Conservation (phyloP, 2,113 vertebrate species). For the Neopipo cinnamomea region DNA sequence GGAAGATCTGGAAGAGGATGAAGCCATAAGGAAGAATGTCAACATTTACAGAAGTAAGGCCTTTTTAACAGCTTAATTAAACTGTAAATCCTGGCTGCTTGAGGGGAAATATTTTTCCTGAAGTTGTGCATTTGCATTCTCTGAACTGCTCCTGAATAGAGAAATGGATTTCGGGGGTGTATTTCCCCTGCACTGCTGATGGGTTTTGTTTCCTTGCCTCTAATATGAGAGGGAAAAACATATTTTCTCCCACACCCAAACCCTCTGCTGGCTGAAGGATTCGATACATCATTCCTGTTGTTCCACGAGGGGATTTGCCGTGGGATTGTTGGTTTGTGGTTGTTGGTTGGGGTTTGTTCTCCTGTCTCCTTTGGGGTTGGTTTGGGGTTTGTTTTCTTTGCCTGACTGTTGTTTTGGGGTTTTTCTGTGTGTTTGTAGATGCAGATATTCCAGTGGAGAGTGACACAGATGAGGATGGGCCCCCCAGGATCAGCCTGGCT, state of each 20-base stretch:
- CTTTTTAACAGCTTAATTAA: background rate
- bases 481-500: slow-evolving; percentile 86
- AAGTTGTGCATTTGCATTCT: background rate
- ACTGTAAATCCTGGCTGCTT: background rate
- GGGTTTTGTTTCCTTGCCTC: background rate
- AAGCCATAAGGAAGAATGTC: slow-evolving; percentile 91
- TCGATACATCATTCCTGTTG: background rate
- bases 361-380: background rate
- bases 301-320: background rate
- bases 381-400: background rate
- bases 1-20: slow-evolving; percentile 97
- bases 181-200: background rate
- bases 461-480: slow-evolving; percentile 92
- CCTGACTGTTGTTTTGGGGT: background rate
- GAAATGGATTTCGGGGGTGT: background rate
- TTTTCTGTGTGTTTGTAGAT: slow-evolving; percentile 64
- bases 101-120: background rate
- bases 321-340: background rate
- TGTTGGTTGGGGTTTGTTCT: background rate
- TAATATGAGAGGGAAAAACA: background rate
- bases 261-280: background rate
- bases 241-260: background rate
- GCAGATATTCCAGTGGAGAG: slow-evolving; percentile 88
- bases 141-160: background rate
- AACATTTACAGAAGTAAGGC: slow-evolving; percentile 93